A percentile compares a stretch with the other conserved stretches of the same genome.
Conservation (phyloP, 2,888 invertebrate species). For the Iphiclides podalirius region DNA sequence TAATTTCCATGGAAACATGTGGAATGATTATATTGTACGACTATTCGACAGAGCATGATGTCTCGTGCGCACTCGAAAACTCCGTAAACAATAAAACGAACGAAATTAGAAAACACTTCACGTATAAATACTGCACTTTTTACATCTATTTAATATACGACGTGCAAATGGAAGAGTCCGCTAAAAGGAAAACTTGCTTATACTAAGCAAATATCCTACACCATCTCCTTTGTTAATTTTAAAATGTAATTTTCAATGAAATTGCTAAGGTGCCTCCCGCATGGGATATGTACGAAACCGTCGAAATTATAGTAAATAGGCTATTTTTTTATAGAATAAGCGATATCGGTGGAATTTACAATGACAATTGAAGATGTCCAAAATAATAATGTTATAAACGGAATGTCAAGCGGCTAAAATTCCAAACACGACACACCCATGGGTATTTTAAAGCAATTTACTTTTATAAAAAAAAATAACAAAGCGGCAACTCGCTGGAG, state of each 20-base stretch:
- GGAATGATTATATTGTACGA: conserved; percentile 50
- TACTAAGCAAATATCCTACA: conserved; percentile 34
- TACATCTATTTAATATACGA: conserved; percentile 45
- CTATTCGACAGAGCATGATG: conserved; percentile 28
- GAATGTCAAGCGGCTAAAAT: conserved; percentile 50
- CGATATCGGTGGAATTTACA: conserved; percentile 52
- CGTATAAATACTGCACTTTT: conserved; percentile 44
- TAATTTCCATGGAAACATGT: conserved; percentile 42
- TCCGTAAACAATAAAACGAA: conserved; percentile 33
- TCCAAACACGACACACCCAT: neutral
- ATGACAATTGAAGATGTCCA: conserved; percentile 26
- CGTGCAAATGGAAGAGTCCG: conserved; percentile 60
- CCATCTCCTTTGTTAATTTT: conserved; percentile 28
- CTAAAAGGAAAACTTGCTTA: conserved; percentile 54
- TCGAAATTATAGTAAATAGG: conserved; percentile 26
- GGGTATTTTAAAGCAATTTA: neutral
- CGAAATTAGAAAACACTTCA: conserved; percentile 39
- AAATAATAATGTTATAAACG: conserved; percentile 40
- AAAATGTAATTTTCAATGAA: conserved; percentile 30
- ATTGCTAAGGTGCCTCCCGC: conserved; percentile 60
- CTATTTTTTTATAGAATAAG: conserved; percentile 38
- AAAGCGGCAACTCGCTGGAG: neutral
- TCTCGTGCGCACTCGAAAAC: conserved; percentile 41
- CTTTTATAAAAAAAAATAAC: too few relatives aligned
- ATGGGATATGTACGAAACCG: conserved; percentile 25